phyloP scores from a whole-genome alignment of 2,888 invertebrate species.

The Caenorhabditis sp. region DNA sequence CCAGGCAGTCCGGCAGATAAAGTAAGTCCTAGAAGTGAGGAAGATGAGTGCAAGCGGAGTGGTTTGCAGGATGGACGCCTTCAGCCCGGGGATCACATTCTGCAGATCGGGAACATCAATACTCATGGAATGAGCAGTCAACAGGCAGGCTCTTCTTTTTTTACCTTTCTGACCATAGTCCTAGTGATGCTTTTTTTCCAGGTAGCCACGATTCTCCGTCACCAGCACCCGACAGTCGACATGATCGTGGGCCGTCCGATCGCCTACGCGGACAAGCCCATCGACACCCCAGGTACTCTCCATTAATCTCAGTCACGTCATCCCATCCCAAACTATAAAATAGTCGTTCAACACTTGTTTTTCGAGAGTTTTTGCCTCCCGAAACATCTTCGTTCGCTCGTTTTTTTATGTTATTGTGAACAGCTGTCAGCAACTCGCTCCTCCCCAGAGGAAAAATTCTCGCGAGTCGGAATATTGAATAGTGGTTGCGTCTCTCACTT shows the following conservation, averaged over 20 bases:
- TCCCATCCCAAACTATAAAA: conserved; percentile 10
- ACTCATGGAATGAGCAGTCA: conserved; percentile 96
- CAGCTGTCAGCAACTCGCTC: conserved; percentile 47
- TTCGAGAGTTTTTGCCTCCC: not conserved
- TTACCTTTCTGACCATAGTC: not conserved
- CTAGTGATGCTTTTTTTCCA: conserved; percentile 17
- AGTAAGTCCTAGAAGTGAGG: conserved; percentile 81
- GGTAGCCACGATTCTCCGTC: conserved; percentile 70
- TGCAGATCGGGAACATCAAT: conserved; percentile 84
- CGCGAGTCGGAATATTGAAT: conserved; percentile 23
- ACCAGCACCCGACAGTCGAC: conserved; percentile 71
- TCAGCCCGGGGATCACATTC: conserved; percentile 96
- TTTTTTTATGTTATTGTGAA: conserved; percentile 51
- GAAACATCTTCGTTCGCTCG: conserved; percentile 37
- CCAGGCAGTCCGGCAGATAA: conserved; percentile 97
- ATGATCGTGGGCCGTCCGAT: conserved; percentile 77
- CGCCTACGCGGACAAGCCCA: conserved; percentile 65
- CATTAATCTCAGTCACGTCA: not conserved
- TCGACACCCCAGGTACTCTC: conserved; percentile 68
- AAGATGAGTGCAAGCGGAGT: too few relatives aligned
- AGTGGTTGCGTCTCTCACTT: conserved; percentile 3
- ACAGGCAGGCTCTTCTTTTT: conserved; percentile 80
- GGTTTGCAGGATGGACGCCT: conserved; percentile 91
- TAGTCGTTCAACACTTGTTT: conserved; percentile 8
- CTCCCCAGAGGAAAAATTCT: conserved; percentile 40